Evolutionary conservation across 2,888 invertebrate genomes (phyloP), one percentile per base, ranked within the genome.

Genomic region (Agrypnus murinus): DNA sequence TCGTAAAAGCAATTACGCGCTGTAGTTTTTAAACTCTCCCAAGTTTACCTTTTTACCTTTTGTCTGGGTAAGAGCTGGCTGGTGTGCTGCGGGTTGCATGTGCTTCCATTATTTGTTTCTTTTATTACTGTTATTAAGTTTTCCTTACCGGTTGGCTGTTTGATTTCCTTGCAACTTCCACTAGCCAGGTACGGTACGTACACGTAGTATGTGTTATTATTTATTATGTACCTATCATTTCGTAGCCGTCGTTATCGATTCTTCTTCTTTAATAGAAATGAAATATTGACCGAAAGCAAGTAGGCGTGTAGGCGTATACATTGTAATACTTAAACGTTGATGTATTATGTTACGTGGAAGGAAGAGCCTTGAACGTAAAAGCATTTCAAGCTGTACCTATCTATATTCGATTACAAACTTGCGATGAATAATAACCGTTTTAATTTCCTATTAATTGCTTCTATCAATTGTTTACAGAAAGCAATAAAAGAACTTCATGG

Each of bases 1-100:
- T 74, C 72, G 72, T 72, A 74, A 74, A 74, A 74, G 74, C 72
- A 74, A 74, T 74, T 74, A 74, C 71, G 55, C 50, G 53, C 36
- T 60, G 71, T 70, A 72, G 70, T 69, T 74, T 71, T 74, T 64
- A 71, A 72, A 40, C 38, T 48, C 40, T 43, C 14, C 32, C 17
- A 9, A 50, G 34, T 43, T 43, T 50, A 43, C 25, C 32, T 45
- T 65, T 65, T 58, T 55, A 43, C 46, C 38, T 36, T 43, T 36
- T 64, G 46, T 34, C 62, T 63, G 60, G 45, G 34, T 36, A 31
- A 60, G 45, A 62, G 32, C 63, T 58, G 15, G 32, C 63, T 58
- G 15, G 31, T 17, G 31, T 17, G 55, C 48, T 63, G 45, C 57
- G 15, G n/a, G 55, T 34, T 57, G 63, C 64, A 57, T 57, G 62